phyloP scores from a whole-genome alignment of 1,140 invertebrate species.

The Agrypnia vestita region DNA sequence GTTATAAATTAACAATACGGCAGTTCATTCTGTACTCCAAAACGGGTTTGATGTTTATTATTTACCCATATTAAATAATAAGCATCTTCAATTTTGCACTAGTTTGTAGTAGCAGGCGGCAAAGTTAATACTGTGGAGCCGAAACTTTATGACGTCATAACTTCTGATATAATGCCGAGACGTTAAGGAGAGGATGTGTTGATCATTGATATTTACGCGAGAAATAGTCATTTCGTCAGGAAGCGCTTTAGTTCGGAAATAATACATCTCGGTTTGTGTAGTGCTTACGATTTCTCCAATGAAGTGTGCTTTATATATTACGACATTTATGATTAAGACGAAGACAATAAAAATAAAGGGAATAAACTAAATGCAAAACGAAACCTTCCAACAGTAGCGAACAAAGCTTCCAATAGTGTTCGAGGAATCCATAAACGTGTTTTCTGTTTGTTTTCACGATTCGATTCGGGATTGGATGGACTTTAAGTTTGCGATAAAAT shows the following conservation, averaged over 20 bases:
- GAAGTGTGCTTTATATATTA: not conserved
- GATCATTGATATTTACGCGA: constrained; percentile 19
- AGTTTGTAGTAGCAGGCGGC: constrained; percentile 25
- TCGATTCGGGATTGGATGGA: constrained; percentile 18
- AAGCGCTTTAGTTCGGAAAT: not conserved
- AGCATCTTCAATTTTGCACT: constrained; percentile 27
- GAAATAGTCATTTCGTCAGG: not conserved
- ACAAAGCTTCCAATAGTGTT: not conserved
- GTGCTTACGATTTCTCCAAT: not conserved
- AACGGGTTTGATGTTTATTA: constrained; percentile 11
- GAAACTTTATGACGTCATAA: constrained; percentile 28
- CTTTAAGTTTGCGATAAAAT: constrained; percentile 13
- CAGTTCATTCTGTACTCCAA: constrained; percentile 14
- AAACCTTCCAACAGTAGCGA: too few species aligned
- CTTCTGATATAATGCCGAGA: constrained; percentile 14
- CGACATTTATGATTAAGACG: too few species aligned
- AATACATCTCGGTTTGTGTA: not conserved
- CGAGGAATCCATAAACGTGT: constrained; percentile 22
- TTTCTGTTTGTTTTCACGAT: constrained; percentile 33
- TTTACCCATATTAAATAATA: constrained; percentile 25
- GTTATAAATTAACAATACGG: constrained; percentile 21
- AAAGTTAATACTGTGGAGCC: constrained; percentile 16
- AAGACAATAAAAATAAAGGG: too few species aligned
- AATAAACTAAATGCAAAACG: too few species aligned
- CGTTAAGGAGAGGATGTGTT: not conserved